These are phyloP conservation scores for Aradus depressus DNA, from an alignment of 2,888 invertebrate species.

Conservation along the genomic window DNA sequence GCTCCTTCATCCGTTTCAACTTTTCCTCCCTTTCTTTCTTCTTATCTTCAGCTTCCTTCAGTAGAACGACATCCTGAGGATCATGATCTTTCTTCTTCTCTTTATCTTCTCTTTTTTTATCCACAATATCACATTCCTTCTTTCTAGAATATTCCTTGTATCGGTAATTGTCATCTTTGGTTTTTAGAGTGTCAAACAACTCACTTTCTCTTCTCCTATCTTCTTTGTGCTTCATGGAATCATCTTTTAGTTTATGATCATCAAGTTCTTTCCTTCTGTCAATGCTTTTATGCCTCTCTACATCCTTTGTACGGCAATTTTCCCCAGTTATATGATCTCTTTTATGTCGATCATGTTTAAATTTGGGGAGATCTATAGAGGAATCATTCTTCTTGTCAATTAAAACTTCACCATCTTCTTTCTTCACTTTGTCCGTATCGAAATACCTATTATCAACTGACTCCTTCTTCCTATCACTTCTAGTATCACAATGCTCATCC, in stretches of 20 bases:
- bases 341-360: constrained; percentile 22
- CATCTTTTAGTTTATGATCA: constrained; percentile 36
- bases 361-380: constrained; percentile 13
- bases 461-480: constrained; percentile 31
- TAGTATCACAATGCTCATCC: constrained; percentile 29
- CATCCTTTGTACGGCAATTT: constrained; percentile 39
- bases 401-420: not conserved
- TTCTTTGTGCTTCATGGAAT: constrained; percentile 36
- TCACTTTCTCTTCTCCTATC: constrained; percentile 26
- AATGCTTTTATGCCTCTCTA: too few relatives aligned
- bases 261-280: too few relatives aligned
- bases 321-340: constrained; percentile 44
- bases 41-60: constrained; percentile 26
- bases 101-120: constrained; percentile 31
- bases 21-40: constrained; percentile 27
- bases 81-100: constrained; percentile 28
- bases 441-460: constrained; percentile 25
- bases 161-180: constrained; percentile 16
- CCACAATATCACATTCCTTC: constrained; percentile 21
- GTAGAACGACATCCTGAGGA: constrained; percentile 14
- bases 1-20: constrained; percentile 28
- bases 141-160: constrained; percentile 12
- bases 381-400: constrained; percentile 9
- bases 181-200: constrained; percentile 19
- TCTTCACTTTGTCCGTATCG: constrained; percentile 28